Percentiles rank a stretch among this genome's conserved stretches.
These are phyloP conservation scores for Matsumyia berberina DNA, from an alignment of 2,888 invertebrate genomes.

Conservation along the genomic window DNA sequence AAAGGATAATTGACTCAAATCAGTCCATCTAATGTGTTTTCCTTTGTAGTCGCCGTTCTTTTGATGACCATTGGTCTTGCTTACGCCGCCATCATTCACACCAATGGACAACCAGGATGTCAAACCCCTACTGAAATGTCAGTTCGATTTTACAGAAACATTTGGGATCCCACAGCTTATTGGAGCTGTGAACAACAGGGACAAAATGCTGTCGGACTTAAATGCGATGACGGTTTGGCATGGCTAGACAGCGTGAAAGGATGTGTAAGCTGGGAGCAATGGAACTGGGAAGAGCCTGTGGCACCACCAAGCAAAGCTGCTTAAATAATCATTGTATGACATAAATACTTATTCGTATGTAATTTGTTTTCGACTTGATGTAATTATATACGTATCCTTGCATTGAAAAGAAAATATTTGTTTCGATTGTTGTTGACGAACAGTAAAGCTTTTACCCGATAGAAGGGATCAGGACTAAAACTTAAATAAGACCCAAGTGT, in stretches of 20 bases:
- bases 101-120: conserved; percentile 47
- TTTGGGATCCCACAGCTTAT: conserved; percentile 52
- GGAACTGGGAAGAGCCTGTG: conserved; percentile 34
- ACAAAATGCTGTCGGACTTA: not conserved
- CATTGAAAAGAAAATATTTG: not conserved
- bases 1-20: too few species aligned
- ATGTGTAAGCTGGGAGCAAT: conserved; percentile 35
- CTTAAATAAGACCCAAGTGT: too few species aligned
- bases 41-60: conserved; percentile 9
- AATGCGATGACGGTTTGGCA: conserved; percentile 5
- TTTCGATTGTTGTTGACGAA: not conserved
- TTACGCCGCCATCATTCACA: not conserved
- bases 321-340: not conserved
- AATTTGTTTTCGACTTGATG: not conserved
- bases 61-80: conserved; percentile 14
- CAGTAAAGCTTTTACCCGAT: too few species aligned
- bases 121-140: conserved; percentile 18
- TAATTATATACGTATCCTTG: not conserved
- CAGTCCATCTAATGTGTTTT: not conserved
- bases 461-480: too few species aligned
- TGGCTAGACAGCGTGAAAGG: conserved; percentile 30
- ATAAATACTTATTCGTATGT: not conserved
- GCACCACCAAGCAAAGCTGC: conserved; percentile 22
- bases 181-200: conserved; percentile 35
- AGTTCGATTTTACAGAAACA: conserved; percentile 24